Base-by-base conservation (phyloP, 1,140 invertebrate genomes). In the Pemphigus obesinymphae region DNA sequence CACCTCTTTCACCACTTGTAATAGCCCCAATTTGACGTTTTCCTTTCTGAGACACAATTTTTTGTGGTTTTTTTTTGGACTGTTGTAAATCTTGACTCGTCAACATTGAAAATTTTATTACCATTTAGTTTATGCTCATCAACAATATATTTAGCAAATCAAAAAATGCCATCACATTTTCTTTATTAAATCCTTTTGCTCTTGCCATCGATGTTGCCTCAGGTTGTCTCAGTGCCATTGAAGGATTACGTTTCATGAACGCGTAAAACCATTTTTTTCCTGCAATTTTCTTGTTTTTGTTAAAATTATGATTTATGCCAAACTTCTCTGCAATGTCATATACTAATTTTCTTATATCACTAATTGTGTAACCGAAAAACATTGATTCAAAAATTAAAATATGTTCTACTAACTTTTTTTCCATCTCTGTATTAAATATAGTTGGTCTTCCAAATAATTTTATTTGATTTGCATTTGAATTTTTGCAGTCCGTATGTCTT, bases 1-100 rank as follows among this genome's bases (percentile, higher is more conserved):
- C 84, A 20, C 87, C 87, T 37, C 86, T 82, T 85, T 89, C 87
- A 72, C 86, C 87, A 83, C 86, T 88, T 31, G 86, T 85, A n/a
- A 87, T 80, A 29, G 83, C 73, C 23, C 86, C 87, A 40, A 89
- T 85, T 85, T 88, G 87, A 31, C 86, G 84, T 53, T 86, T 85
- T 34, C 85, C 84, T 85, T 85, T 84, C 29, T 82, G 81, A 11
- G 75, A 84, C 17, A 88, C 34, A 20, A 87, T 84, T 85, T 85
- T 84, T 83, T 81, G 53, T 4, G 73, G 17, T 66, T 83, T n/a
- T 83, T 83, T 86, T 84, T 83, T 87, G 84, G 66, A 88, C 83
- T 76, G 82, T 85, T 37, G 82, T 84, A 37, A 85, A 84, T 23
- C 85, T 86, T 58, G 83, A 85, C 82, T 87, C 86, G 72, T 87